Base-by-base conservation (phyloP, 2,888 invertebrate genomes). In the Lasioglossum villosulum region DNA sequence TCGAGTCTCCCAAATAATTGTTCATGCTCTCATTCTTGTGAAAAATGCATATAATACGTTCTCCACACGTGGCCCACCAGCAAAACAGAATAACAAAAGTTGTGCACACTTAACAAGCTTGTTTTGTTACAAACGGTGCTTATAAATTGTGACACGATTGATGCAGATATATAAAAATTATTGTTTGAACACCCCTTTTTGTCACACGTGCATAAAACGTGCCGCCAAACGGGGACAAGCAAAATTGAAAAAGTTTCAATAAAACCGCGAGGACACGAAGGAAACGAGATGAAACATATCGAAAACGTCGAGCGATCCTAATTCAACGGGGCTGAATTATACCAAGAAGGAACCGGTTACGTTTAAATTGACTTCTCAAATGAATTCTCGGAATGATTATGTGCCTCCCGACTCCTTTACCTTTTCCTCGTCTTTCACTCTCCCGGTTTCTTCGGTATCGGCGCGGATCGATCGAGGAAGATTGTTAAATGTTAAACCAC, bases 401-500 rank as follows among this genome's bases (percentile, higher is more conserved):
- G n/a, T 12, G 27, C 78, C 37, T 23, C 12, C 42, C 8, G 34
- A 34, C 42, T 45, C 5, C 27, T n/a, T 34, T 12, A 12, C 34
- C 37, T n/a, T 39, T 39, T 37, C 37, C 4, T 23, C 23, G n/a
- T 39, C 68, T 37, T 12, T 12, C 4, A 5, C 27, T n/a, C 27
- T 12, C 42, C 39, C 19, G 8, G 75, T 52, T 52, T 30, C 27
- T 23, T n/a, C 37, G 39, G 23, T 52, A 59, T 66, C 52, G 5
- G 59, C 73, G 23, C 5, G 27, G 70, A 72, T 78, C 48, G 74
- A 79, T 76, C 72, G 23, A n/a, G 45, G n/a, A 16, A 30, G 39
- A 71, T 70, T 45, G 66, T 71, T 45, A 71, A 72, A 66, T 75
- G 78, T 56, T 84, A 75, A 78, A 75, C 39, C 79, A 75, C 66